phyloP scores from a whole-genome alignment of 92 coral and sea anemone species.

The Isaurus tuberculatus region DNA sequence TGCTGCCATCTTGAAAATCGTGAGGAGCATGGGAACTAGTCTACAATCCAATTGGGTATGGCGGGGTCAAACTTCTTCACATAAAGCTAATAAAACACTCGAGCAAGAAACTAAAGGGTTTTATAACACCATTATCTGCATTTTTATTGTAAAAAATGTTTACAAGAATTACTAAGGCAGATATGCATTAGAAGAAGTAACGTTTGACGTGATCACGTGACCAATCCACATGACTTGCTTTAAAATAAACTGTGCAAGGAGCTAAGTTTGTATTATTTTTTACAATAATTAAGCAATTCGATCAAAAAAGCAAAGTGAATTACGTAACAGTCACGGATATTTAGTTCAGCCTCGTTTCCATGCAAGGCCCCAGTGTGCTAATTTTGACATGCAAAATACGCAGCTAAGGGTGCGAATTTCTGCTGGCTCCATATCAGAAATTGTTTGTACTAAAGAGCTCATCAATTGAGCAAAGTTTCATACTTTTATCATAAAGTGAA shows the following conservation, averaged over 20 bases:
- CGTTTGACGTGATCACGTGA: conserved; percentile 7
- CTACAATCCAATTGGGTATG: not conserved
- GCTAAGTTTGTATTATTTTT: not conserved
- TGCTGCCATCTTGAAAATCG: conserved; percentile 18
- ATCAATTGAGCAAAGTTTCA: conserved; percentile 69
- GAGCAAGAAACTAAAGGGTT: not conserved
- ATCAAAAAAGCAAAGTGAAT: not conserved
- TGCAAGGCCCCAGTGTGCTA: not conserved
- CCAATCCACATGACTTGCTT: conserved; percentile 23
- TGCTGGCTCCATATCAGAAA: too few relatives aligned
- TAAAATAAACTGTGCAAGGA: not conserved
- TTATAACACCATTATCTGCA: not conserved
- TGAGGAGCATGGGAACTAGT: conserved; percentile 15
- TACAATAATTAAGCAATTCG: not conserved
- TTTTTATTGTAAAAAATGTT: not conserved
- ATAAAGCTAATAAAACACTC: not conserved
- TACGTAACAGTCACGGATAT: conserved; percentile 1
- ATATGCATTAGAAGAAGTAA: not conserved
- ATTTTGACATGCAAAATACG: conserved; percentile 60
- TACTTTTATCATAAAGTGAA: too few relatives aligned
- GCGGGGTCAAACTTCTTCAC: conserved; percentile 1
- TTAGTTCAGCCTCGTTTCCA: conserved; percentile 12
- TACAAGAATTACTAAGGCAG: conserved; percentile 25
- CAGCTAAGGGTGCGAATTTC: too few relatives aligned
- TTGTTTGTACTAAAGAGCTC: too few relatives aligned